Evolutionary conservation across 2,797 vertebrate species (phyloP), one percentile per base, ranked within the genome.

Genomic region (Anguilla anguilla): DNA sequence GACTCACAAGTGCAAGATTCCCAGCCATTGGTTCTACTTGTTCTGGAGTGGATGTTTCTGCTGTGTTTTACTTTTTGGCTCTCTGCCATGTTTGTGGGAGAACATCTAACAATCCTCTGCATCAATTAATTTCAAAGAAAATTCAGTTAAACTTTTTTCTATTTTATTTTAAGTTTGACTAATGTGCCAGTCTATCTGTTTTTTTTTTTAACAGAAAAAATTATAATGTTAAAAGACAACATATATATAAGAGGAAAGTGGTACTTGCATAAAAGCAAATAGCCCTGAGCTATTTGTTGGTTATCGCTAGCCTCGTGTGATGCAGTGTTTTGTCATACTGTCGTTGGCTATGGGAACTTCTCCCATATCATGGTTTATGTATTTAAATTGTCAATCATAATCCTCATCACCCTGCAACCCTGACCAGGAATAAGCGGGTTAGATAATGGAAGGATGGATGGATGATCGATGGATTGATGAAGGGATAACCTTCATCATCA

Each of bases 1-100:
- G 72, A 77, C 72, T 77, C 72, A 77, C 72, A 77, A 43, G 28
- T 25, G 35, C 72, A 77, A 77, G 72, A 77, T 43, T 43, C 72
- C 72, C 72, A 77, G 72, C 72, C 15, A 39, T 39, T 43, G 35
- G 74, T 39, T 39, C 13, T 4, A 35, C 35, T 77, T 77, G 74
- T 77, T 77, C 35, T 77, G 74, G 31, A 17, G 74, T 17, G 15
- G 17, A n/a, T 6, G 39, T 15, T 39, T 39, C 35, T 77, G 74
- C 74, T 39, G 35, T 77, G 74, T 77, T 77, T 77, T 6, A 9
- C 74, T 43, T 43, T 77, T 77, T 77, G 74, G 35, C 74, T 77
- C 31, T 77, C 74, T 77, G 35, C 74, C 74, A 43, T 77, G 35
- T 43, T 43, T 43, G 17, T 43, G 19, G 13, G 2, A 77, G 15